Evolutionary conservation across 2,797 vertebrate genomes (phyloP), one percentile per base, ranked within the genome.

Genomic region (Micromesistius poutassou): DNA sequence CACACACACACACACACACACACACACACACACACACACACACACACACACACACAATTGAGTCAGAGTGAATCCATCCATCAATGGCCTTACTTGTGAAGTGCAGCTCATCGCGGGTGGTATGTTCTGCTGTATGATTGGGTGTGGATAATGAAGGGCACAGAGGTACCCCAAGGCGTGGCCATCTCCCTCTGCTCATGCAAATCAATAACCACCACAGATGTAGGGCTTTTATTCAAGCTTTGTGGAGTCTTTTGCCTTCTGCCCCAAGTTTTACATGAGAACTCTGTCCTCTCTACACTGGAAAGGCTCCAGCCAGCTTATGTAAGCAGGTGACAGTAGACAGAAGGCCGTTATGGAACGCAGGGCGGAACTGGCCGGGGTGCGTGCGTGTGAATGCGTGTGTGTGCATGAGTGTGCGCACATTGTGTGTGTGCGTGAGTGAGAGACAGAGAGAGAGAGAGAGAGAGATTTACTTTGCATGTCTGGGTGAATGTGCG

Each of bases 321-420:
- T 86, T 84, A 81, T 82, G 75, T 81, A 85, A 86, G 19, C 71
- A 46, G 42, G n/a, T 50, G 72, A 79, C 38, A 86, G 76, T 72
- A 62, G 55, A 79, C 75, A 76, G 76, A 42, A 76, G 73, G 72
- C 71, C 79, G 82, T 86, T 82, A 81, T 78, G 70, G 86, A 82
- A 76, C 79, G 30, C 79, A 46, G 82, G 77, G 50, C 50, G 55
- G 55, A 62, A 62, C 55, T 62, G 55, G n/a, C 55, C 22, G 22
- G 5, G 55, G 55, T 62, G 22, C 7, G 22, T 25, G 55, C 2
- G 55, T 80, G 70, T 31, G 79, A 36, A 3, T 62, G 55, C 0
- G 22, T 62, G 22, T 62, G n/a, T 25, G 55, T 62, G 55, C n/a
- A n/a, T 75, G 46, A 77, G 31, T 75, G 72, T 74, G 77, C 30